phyloP scores from a whole-genome alignment of 2,888 invertebrate genomes.

The Drosophila cognata region DNA sequence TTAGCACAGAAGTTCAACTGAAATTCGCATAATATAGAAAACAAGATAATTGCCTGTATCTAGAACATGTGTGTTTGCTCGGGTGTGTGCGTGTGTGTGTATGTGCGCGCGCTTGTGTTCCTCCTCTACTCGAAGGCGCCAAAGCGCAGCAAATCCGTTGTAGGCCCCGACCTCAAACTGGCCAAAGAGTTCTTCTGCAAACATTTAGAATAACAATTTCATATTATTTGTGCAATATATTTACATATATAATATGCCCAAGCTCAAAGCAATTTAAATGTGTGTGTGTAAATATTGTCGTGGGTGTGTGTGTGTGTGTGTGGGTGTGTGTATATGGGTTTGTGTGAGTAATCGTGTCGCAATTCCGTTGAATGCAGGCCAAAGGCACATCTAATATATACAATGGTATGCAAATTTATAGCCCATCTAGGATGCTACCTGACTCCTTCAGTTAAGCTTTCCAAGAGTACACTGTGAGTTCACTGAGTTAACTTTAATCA shows the following conservation, averaged over 20 bases:
- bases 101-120: background rate
- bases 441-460: constrained; percentile 7
- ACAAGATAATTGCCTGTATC: constrained; percentile 52
- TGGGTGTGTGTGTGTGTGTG: background rate
- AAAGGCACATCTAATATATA: constrained; percentile 10
- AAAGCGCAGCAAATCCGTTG: constrained; percentile 72
- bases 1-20: constrained; percentile 29
- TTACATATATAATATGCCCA: constrained; percentile 1
- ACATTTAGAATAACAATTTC: constrained; percentile 70
- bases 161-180: constrained; percentile 61
- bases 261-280: constrained; percentile 24
- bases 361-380: constrained; percentile 12
- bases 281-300: constrained; percentile 1
- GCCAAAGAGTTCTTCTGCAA: constrained; percentile 75
- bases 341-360: background rate
- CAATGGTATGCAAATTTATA: constrained; percentile 31
- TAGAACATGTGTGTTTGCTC: constrained; percentile 6
- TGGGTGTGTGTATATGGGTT: background rate
- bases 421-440: constrained; percentile 10
- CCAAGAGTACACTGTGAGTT: constrained; percentile 23
- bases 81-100: background rate
- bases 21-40: constrained; percentile 12
- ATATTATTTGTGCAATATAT: constrained; percentile 30
- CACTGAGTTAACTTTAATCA: background rate
- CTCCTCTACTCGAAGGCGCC: constrained; percentile 68